Conservation (phyloP, 2,113 vertebrate species). For the Xenopus tropicalis region UCB_Xtro_10.0 CM004445.2:88868501-88869000, state of each 20-base stretch:
- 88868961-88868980: conserved; percentile 8
- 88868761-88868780: neutral
- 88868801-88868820: conserved; percentile 13
- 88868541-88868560: too few species aligned
- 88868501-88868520: too few species aligned
- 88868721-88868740: conserved; percentile 10
- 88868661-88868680: neutral
- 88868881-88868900: neutral
- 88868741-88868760: conserved; percentile 12
- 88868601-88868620: too few species aligned
- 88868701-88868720: conserved; percentile 15
- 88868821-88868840: conserved; percentile 19
- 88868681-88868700: neutral
- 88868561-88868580: too few species aligned
- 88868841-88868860: conserved; percentile 4
- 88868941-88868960: neutral
- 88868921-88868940: conserved; percentile 15
- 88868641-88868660: too few species aligned
- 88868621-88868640: too few species aligned
- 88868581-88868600: too few species aligned
- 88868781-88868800: conserved; percentile 17
- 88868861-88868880: neutral
- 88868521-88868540: too few species aligned
- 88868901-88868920: conserved; percentile 15
- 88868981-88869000: conserved; percentile 8